A percentile compares a stretch with the other conserved stretches of the same genome.
These are phyloP conservation scores for Calcarius lapponicus DNA, from an alignment of 2,797 vertebrate species.

Conservation along the genomic window DNA sequence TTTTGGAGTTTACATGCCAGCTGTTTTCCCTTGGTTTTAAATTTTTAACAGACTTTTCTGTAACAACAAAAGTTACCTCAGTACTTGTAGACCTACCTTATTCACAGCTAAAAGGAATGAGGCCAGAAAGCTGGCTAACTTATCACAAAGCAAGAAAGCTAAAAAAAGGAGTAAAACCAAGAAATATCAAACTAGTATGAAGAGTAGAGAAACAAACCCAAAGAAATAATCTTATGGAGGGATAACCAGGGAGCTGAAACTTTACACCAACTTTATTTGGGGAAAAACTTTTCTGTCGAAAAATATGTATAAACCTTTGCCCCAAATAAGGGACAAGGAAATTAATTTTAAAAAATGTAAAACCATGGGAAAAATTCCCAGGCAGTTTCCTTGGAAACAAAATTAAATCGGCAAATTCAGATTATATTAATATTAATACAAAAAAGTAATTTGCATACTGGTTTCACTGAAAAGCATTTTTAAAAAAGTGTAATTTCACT, in stretches of 20 bases:
- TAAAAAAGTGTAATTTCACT: background rate
- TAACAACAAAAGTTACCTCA: background rate
- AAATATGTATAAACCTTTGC: background rate
- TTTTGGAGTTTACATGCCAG: background rate
- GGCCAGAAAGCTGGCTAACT: background rate
- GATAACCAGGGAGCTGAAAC: background rate
- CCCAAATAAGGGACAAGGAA: background rate
- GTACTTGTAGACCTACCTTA: background rate
- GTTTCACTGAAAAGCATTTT: background rate
- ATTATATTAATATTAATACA: background rate
- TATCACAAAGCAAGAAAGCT: background rate
- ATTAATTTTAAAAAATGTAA: background rate
- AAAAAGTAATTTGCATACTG: background rate
- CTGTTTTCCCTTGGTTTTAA: background rate
- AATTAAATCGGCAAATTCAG: background rate
- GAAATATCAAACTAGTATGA: background rate
- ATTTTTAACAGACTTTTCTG: background rate
- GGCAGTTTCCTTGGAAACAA: background rate
- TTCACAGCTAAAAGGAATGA: background rate
- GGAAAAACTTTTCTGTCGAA: background rate
- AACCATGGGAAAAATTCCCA: background rate
- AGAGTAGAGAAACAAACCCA: background rate
- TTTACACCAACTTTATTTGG: background rate
- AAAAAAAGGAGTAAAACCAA: background rate
- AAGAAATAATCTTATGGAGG: background rate